Conservation (phyloP, 2,797 vertebrate genomes). For the Neomorphus geoffroyi region DNA sequence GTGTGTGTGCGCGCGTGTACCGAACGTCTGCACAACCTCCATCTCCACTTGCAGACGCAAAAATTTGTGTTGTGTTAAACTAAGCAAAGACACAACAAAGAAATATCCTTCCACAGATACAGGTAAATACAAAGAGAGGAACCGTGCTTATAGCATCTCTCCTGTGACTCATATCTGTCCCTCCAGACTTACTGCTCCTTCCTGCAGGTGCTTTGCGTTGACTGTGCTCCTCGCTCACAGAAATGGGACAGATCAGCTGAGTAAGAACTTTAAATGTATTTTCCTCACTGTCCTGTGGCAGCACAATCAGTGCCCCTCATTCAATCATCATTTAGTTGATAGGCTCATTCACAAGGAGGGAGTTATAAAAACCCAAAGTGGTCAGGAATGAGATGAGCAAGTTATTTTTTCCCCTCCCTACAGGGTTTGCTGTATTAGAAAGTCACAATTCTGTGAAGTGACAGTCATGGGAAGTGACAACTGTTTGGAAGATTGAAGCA, state of each 20-base stretch:
- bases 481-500: constrained; percentile 41
- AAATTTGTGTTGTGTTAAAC: background rate
- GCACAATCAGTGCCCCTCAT: background rate
- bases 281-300: background rate
- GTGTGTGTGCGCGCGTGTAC: background rate
- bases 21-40: background rate
- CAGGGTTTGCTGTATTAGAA: constrained; percentile 36
- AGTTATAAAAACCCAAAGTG: background rate
- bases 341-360: background rate
- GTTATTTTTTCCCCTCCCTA: constrained; percentile 7
- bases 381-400: background rate
- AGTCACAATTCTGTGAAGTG: constrained; percentile 23
- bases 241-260: background rate
- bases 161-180: background rate
- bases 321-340: background rate
- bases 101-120: background rate
- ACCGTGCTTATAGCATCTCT: background rate
- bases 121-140: background rate
- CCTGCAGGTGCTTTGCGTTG: background rate
- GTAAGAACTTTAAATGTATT: background rate
- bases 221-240: background rate
- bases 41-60: background rate
- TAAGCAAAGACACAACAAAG: background rate
- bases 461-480: constrained; percentile 57
- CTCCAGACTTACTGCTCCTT: background rate